phyloP scores from a whole-genome alignment of 2,797 vertebrate genomes.

The Petrocephalus schoutedeni region DNA sequence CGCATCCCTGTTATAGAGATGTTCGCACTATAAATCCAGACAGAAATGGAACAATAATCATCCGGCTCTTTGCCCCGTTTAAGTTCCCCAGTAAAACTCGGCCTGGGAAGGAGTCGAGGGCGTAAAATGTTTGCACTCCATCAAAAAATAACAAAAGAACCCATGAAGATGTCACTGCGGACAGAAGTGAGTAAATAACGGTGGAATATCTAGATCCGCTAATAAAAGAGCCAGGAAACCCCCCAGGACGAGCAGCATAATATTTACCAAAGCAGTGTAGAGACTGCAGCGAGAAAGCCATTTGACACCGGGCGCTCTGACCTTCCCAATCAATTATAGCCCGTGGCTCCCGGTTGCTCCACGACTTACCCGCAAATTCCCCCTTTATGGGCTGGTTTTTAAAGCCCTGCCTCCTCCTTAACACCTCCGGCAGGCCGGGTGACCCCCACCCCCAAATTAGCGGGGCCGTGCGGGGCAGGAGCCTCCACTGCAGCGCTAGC shows the following conservation, averaged over 20 bases:
- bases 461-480: not conserved
- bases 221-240: slow-evolving; percentile 42
- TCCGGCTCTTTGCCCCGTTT: slow-evolving; percentile 24
- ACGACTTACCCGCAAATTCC: slow-evolving; percentile 37
- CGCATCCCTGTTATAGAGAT: not conserved
- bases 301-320: slow-evolving; percentile 34
- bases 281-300: slow-evolving; percentile 27
- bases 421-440: slow-evolving; percentile 32
- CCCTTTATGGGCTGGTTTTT: slow-evolving; percentile 35
- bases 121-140: slow-evolving; percentile 10
- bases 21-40: not conserved
- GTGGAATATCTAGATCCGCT: slow-evolving; percentile 41
- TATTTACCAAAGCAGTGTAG: slow-evolving; percentile 41
- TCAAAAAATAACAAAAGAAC: slow-evolving; percentile 17
- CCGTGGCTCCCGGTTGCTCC: slow-evolving; percentile 33
- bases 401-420: slow-evolving; percentile 27
- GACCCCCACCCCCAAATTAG: slow-evolving; percentile 30
- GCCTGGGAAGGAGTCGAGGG: not conserved
- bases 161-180: slow-evolving; percentile 29
- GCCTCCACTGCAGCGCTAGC: not conserved
- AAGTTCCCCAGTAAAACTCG: slow-evolving; percentile 29
- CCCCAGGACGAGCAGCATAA: slow-evolving; percentile 41
- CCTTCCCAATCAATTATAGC: slow-evolving; percentile 40
- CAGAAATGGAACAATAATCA: not conserved
- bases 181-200: slow-evolving; percentile 45